Evolutionary conservation across 2,113 vertebrate genomes (phyloP).

Genomic region (Eupsittula cactorum): DNA sequence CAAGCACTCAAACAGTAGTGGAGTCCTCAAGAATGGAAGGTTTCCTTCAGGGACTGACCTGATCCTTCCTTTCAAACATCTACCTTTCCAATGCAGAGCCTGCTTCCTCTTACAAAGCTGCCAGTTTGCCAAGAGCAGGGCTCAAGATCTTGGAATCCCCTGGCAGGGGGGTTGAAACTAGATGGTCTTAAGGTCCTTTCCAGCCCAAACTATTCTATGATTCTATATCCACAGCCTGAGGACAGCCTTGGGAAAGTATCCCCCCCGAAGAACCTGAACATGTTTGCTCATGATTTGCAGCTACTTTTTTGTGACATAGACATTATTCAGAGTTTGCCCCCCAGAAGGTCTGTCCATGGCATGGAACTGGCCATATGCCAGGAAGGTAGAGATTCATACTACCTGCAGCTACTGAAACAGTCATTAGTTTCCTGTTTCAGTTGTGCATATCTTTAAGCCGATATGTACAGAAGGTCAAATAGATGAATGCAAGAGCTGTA

Average conservation of each 20-base stretch:
- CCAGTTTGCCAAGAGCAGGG: neutral
- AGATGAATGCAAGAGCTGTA: neutral
- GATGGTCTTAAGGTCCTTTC: too few relatives aligned
- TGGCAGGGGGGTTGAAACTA: too few relatives aligned
- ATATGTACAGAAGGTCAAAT: neutral
- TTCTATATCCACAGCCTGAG: neutral
- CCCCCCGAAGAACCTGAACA: neutral
- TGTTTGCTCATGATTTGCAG: neutral
- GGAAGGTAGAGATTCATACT: neutral
- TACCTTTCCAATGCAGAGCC: neutral
- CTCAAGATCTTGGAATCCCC: neutral
- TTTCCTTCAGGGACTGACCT: neutral
- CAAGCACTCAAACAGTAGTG: neutral
- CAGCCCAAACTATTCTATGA: too few relatives aligned
- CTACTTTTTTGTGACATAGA: neutral
- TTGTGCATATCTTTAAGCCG: neutral
- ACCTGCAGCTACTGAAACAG: neutral
- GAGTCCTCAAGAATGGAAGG: neutral
- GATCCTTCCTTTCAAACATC: neutral
- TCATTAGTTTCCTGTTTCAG: neutral
- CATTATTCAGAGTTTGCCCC: neutral
- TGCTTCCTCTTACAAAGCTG: neutral
- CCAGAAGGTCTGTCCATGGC: neutral
- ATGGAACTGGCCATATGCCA: fast-evolving
- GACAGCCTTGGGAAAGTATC: neutral